phyloP scores from a whole-genome alignment of 2,888 invertebrate species.

The Tortricodes alternella region DNA sequence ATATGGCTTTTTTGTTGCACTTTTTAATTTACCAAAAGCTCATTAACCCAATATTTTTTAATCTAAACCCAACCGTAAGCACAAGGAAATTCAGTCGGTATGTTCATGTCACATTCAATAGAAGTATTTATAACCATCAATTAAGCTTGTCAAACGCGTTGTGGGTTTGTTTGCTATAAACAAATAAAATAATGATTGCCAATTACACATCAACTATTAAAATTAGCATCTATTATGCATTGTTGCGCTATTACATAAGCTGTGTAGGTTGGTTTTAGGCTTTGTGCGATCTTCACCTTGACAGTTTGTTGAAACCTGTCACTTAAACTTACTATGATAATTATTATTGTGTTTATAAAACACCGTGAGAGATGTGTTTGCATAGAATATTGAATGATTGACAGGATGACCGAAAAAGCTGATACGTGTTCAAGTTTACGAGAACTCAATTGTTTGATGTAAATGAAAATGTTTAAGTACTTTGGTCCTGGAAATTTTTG shows the following conservation, averaged over 20 bases:
- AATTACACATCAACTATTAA: constrained; percentile 14
- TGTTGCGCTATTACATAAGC: constrained; percentile 12
- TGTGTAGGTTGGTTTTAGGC: constrained; percentile 10
- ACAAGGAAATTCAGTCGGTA: no score
- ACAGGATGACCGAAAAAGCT: not conserved
- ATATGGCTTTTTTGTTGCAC: no score
- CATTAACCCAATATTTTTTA: no score
- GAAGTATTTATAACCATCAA: not conserved
- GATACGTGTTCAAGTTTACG: no score
- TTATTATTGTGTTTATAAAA: constrained; percentile 9
- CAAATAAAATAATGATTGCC: constrained; percentile 10
- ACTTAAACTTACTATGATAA: not conserved
- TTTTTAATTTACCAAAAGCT: no score
- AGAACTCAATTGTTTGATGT: no score
- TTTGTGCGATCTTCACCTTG: constrained; percentile 16
- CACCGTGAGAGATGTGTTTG: constrained; percentile 12
- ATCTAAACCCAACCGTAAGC: no score
- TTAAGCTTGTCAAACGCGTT: not conserved
- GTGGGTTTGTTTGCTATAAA: not conserved
- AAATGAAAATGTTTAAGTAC: no score
- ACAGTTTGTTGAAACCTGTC: not conserved
- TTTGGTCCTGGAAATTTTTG: no score
- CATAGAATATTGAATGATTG: not conserved
- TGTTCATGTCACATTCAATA: no score
- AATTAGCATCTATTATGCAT: constrained; percentile 12